A percentile compares a stretch with the other conserved stretches of the same genome.
phyloP scores from a whole-genome alignment of 2,113 vertebrate genomes.

The Gulo gulo region DNA sequence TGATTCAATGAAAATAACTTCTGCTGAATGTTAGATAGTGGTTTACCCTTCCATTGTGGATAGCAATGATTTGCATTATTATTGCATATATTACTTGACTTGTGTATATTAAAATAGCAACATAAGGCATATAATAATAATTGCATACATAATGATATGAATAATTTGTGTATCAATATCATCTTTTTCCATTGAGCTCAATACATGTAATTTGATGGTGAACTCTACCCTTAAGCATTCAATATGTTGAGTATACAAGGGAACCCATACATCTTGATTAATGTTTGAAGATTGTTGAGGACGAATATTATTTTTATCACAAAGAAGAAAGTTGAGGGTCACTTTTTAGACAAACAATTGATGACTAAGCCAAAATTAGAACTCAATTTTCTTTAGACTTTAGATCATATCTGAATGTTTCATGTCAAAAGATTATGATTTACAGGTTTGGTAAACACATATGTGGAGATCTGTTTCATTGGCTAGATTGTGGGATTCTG shows the following conservation, averaged over 20 bases:
- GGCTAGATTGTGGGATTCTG: background rate
- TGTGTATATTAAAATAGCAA: background rate
- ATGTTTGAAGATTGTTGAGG: background rate
- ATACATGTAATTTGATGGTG: background rate
- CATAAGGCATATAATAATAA: conserved; percentile 33
- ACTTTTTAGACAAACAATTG: background rate
- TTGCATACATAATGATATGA: background rate
- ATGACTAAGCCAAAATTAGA: background rate
- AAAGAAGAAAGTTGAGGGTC: background rate
- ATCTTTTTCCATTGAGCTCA: conserved; percentile 5
- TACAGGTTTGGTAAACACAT: background rate
- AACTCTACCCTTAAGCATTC: background rate
- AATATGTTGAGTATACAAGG: background rate
- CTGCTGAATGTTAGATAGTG: conserved; percentile 43
- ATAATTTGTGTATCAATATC: conserved; percentile 18
- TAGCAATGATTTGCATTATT: conserved; percentile 32
- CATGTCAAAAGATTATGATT: background rate
- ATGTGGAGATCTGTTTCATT: background rate
- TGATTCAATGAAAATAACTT: conserved; percentile 65
- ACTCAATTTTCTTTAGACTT: background rate
- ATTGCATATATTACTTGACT: background rate
- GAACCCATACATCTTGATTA: background rate
- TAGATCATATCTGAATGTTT: background rate
- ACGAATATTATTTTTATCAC: conserved; percentile 14
- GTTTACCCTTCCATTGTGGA: conserved; percentile 49